Evolutionary conservation across 1,140 invertebrate genomes (phyloP), one percentile per base, ranked within the genome.

Genomic region (Pachyrhynchus sulphureomaculatus): DNA sequence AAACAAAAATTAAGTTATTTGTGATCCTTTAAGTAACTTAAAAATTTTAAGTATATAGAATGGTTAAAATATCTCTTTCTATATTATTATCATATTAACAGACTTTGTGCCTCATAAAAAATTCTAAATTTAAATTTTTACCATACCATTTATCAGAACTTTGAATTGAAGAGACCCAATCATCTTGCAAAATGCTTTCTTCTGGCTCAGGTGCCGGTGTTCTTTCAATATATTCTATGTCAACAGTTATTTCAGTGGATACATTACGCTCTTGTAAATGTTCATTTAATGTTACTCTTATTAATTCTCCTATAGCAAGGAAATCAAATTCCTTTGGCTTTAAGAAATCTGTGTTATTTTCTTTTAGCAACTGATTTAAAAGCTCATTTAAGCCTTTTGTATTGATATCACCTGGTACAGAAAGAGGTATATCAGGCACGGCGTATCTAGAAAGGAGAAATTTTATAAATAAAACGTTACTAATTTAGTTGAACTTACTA

Each of bases 101-200:
- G n/a, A n/a, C n/a, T n/a, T n/a, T n/a, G n/a, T n/a, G n/a, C n/a
- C n/a, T n/a, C n/a, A n/a, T n/a, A n/a, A n/a, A n/a, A n/a, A n/a
- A n/a, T n/a, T n/a, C n/a, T n/a, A n/a, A n/a, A n/a, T n/a, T n/a
- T n/a, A n/a, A n/a, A n/a, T n/a, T n/a, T 15, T 29, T 8, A 23
- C 12, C 54, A 54, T 69, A 73, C 89, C 90, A 95, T 79, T 89
- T 86, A 20, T 85, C 83, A 58, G 78, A 78, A 47, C 85, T 82
- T 64, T 90, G 85, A 18, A 96, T 87, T 32, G 91, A 87, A 44
- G 90, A 88, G 9, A 98, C 92, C 96, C 96, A 98, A 76, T 98
- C 95, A 79, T 98, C 93, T 75, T 97, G 94, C 69, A 93, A 82
- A 45, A 98, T 79, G 71, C 90, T 92, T 73, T 96, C 89, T 73